Evolutionary conservation across 37 sponge, comb jelly and placozoan genomes (phyloP).

Genomic region (Bolinopsis microptera): DNA sequence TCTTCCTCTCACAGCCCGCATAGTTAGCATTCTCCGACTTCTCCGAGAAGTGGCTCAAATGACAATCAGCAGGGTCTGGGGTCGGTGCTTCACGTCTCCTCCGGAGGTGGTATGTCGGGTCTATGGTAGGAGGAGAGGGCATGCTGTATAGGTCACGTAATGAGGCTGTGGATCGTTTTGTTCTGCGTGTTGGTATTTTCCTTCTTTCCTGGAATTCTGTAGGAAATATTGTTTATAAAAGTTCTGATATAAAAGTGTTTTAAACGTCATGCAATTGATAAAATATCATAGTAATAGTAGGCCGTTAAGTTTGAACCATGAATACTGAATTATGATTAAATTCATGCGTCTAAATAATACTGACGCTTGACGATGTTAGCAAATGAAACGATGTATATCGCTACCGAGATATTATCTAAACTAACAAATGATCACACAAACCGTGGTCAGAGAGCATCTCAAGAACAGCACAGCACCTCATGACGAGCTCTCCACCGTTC

Average conservation of each 20-base stretch:
- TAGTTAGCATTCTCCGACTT: not conserved
- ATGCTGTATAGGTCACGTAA: no score
- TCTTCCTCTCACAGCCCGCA: conserved; percentile 7
- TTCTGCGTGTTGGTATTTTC: not conserved
- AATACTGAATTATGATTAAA: no score
- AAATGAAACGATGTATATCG: no score
- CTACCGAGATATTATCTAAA: no score
- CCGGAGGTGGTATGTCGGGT: not conserved
- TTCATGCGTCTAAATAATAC: no score
- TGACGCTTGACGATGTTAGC: no score
- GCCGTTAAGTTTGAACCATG: no score
- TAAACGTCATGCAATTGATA: not conserved
- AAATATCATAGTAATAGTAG: no score
- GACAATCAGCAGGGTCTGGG: not conserved
- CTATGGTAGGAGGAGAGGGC: not conserved
- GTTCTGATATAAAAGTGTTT: not conserved
- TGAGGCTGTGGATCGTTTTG: not conserved
- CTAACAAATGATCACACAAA: no score
- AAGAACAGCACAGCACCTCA: conserved; percentile 30
- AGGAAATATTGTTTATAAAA: not conserved
- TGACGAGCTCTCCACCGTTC: not conserved
- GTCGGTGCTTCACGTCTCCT: not conserved
- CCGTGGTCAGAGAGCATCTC: not conserved
- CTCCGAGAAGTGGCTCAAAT: not conserved
- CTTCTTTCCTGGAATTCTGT: conserved; percentile 7